Evolutionary conservation across 92 coral and sea anemone genomes (phyloP).

Genomic region (Zoanthus sociatus): DNA sequence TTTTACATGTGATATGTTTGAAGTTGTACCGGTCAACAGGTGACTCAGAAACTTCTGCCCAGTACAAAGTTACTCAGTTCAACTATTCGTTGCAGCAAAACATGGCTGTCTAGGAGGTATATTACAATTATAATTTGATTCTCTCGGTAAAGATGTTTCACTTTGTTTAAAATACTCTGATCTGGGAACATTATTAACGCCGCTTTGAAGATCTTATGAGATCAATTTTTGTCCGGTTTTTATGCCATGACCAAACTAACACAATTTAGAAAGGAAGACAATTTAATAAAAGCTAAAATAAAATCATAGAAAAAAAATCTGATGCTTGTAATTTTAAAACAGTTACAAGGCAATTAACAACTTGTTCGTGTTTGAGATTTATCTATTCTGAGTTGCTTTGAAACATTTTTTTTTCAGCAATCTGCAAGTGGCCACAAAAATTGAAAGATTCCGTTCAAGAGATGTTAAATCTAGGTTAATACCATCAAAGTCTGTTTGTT

Average conservation of each 20-base stretch:
- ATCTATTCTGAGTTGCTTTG: background rate
- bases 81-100: background rate
- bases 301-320: background rate
- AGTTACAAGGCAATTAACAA: background rate
- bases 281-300: background rate
- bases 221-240: background rate
- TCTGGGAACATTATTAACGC: background rate
- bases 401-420: background rate
- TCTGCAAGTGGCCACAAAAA: background rate
- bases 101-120: constrained; percentile 17
- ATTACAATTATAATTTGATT: background rate
- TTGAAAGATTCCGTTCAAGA: background rate
- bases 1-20: background rate
- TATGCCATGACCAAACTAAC: background rate
- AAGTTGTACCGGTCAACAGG: background rate
- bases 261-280: background rate
- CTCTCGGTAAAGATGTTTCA: background rate
- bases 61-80: background rate
- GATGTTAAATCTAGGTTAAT: background rate
- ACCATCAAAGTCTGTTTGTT: background rate
- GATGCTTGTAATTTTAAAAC: background rate
- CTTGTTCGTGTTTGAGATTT: background rate
- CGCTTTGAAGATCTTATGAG: background rate
- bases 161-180: background rate
- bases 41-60: background rate